These are phyloP conservation scores for Clytia hemisphaerica DNA, from an alignment of 30 jellyfish, hydroid and myxozoan species.

Conservation along the genomic window DNA sequence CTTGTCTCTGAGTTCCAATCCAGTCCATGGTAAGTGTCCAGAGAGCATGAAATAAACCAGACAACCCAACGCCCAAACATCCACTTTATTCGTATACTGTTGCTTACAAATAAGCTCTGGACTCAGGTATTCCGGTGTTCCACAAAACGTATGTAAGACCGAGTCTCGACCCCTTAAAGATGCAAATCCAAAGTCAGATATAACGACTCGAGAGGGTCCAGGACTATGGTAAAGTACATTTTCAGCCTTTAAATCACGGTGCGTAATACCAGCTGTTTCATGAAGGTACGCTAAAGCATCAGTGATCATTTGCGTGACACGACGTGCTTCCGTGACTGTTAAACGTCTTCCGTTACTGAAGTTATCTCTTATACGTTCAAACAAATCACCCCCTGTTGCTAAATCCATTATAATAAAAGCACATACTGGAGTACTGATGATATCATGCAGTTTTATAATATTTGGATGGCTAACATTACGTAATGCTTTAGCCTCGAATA, in stretches of 20 bases:
- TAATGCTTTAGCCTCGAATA: neutral
- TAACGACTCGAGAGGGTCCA: constrained; percentile 24
- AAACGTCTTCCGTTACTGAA: too few relatives aligned
- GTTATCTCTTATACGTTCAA: constrained; percentile 4
- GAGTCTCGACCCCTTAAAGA: neutral
- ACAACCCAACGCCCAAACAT: constrained; percentile 30
- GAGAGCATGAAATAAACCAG: constrained; percentile 19
- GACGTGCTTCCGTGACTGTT: constrained; percentile 7
- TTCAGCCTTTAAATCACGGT: constrained; percentile 36
- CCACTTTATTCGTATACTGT: constrained; percentile 18
- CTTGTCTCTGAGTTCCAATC: neutral
- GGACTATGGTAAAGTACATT: constrained; percentile 34
- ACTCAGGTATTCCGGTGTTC: constrained; percentile 28
- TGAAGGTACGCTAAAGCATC: constrained; percentile 12
- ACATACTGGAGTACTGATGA: neutral
- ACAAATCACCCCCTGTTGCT: constrained; percentile 38
- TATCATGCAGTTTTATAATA: constrained; percentile 9
- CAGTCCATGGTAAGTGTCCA: constrained; percentile 22
- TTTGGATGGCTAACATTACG: neutral
- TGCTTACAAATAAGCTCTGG: constrained; percentile 12
- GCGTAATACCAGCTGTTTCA: constrained; percentile 17
- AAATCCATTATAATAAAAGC: constrained; percentile 39
- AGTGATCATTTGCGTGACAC: constrained; percentile 18
- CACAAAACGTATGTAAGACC: constrained; percentile 15
- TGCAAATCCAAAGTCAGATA: constrained; percentile 38